These are phyloP conservation scores for Cossypha heuglini DNA, from an alignment of 2,797 vertebrate species.

Conservation along the genomic window DNA sequence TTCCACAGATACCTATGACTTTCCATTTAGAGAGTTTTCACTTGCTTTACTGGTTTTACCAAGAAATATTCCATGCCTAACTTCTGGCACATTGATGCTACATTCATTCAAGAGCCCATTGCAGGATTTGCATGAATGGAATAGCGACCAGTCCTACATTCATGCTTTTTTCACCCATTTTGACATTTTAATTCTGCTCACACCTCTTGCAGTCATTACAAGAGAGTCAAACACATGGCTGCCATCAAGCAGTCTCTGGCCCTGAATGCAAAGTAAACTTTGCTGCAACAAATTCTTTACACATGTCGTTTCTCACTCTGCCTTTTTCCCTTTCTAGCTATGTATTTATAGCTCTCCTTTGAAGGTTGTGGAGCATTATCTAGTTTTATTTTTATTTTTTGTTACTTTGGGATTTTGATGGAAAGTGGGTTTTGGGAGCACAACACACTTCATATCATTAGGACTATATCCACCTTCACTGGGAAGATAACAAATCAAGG, in stretches of 20 bases:
- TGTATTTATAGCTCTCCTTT: background rate
- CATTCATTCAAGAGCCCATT: background rate
- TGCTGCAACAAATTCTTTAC: background rate
- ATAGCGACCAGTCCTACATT: background rate
- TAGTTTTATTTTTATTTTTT: slow-evolving; percentile 7
- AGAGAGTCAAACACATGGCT: background rate
- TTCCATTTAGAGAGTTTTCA: background rate
- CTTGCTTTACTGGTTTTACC: background rate
- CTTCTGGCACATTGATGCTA: background rate
- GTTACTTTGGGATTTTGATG: background rate
- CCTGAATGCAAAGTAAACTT: background rate
- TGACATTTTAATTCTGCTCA: background rate
- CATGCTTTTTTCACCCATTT: background rate
- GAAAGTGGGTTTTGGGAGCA: background rate
- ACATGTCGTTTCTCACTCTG: background rate
- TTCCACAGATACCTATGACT: background rate
- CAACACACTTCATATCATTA: background rate
- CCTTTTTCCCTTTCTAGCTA: background rate
- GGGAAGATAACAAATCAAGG: slow-evolving; percentile 21
- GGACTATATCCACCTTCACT: background rate
- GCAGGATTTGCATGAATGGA: accelerated
- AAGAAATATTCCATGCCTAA: background rate
- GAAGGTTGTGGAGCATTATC: background rate
- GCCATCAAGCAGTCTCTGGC: background rate
- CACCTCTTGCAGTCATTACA: background rate